phyloP scores from a whole-genome alignment of 2,888 invertebrate genomes.

The Labia minor region DNA sequence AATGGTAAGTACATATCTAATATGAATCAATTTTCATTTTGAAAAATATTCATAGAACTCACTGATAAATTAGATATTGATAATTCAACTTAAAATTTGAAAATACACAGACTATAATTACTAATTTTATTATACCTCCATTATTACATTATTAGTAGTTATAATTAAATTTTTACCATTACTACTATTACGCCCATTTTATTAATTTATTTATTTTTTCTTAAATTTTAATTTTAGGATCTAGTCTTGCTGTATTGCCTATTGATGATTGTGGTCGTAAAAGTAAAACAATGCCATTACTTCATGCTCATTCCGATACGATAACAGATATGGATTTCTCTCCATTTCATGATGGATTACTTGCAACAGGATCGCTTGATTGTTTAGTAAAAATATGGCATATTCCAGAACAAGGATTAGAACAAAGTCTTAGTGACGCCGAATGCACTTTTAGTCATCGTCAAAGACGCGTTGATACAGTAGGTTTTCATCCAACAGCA shows the following conservation, averaged over 20 bases:
- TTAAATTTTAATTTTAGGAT: constrained; percentile 45
- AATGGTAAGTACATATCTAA: constrained; percentile 50
- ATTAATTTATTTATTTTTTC: too few relatives aligned
- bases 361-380: constrained; percentile 84
- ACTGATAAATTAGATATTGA: not conserved
- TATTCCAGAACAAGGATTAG: constrained; percentile 69
- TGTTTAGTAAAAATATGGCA: constrained; percentile 83
- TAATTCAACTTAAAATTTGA: constrained; percentile 13
- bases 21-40: too few relatives aligned
- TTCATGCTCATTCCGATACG: constrained; percentile 79
- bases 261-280: constrained; percentile 81
- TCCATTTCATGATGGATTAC: constrained; percentile 84
- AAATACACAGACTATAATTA: not conserved
- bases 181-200: too few relatives aligned
- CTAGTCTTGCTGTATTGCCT: constrained; percentile 79
- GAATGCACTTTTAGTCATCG: constrained; percentile 74
- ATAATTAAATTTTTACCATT: too few relatives aligned
- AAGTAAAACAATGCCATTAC: constrained; percentile 74
- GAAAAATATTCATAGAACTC: not conserved
- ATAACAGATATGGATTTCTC: constrained; percentile 93
- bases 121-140: too few relatives aligned
- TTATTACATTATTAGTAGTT: too few relatives aligned
- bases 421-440: constrained; percentile 62
- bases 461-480: constrained; percentile 76
- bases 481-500: constrained; percentile 84